phyloP scores from a whole-genome alignment of 2,888 invertebrate genomes.

The Hyposoter dolosus region DNA sequence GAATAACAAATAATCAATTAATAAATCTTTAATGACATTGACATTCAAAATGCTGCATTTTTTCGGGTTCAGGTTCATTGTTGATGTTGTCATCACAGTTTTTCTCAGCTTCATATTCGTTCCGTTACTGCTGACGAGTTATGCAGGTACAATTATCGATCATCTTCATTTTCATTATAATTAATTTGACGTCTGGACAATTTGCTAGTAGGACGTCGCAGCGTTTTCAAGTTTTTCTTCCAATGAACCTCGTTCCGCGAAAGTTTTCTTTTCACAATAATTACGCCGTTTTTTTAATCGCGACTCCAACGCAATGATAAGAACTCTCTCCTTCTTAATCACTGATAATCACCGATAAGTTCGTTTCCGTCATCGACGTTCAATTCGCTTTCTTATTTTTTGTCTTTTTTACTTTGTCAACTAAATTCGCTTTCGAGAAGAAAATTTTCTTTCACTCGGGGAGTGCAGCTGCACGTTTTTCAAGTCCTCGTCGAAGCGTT shows the following conservation, averaged over 20 bases:
- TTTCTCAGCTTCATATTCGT: slow-evolving; percentile 64
- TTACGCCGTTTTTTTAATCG: not conserved
- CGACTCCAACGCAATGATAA: not conserved
- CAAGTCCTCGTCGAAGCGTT: no score
- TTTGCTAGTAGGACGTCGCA: no score
- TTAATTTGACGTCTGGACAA: not conserved
- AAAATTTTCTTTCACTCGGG: not conserved
- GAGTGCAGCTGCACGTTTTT: no score
- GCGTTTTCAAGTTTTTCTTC: not conserved
- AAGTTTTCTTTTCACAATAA: not conserved
- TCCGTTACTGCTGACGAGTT: slow-evolving; percentile 71
- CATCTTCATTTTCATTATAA: not conserved
- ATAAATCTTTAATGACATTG: slow-evolving; percentile 12
- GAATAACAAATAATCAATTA: slow-evolving; percentile 15
- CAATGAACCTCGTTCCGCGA: not conserved
- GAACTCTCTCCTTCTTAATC: not conserved
- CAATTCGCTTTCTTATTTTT: not conserved
- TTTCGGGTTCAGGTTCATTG: slow-evolving; percentile 70
- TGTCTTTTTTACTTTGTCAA: no score
- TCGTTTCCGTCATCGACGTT: not conserved
- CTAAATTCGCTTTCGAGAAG: no score
- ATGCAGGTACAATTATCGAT: slow-evolving; percentile 69
- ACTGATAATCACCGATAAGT: slow-evolving; percentile 15
- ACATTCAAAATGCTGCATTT: slow-evolving; percentile 60
- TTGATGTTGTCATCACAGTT: slow-evolving; percentile 69